Conservation (phyloP, 2,888 invertebrate genomes). For the Ferrisia virgata region DNA sequence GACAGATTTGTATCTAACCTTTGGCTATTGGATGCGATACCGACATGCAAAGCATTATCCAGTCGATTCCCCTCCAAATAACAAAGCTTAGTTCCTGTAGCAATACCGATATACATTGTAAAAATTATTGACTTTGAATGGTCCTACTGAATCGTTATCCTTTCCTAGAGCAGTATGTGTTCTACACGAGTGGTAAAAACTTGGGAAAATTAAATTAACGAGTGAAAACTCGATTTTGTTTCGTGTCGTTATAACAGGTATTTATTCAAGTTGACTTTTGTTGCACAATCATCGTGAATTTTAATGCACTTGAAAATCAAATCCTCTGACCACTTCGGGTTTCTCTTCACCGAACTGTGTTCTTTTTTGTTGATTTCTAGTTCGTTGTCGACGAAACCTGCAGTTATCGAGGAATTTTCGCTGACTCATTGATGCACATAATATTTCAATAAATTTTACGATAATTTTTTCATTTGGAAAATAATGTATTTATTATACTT, state of each 20-base stretch:
- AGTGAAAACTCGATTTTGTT: background rate
- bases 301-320: background rate
- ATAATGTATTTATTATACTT: background rate
- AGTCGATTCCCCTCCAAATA: conserved; percentile 40
- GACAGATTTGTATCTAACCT: conserved; percentile 45
- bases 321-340: conserved; percentile 40
- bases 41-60: conserved; percentile 39
- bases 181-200: conserved; percentile 1
- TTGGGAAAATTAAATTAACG: background rate
- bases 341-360: conserved; percentile 43
- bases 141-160: conserved; percentile 38
- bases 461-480: background rate
- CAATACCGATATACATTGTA: conserved; percentile 36
- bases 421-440: background rate
- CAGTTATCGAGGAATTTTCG: conserved; percentile 28
- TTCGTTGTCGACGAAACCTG: conserved; percentile 46
- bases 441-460: background rate
- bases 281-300: background rate
- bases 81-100: conserved; percentile 45
- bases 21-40: conserved; percentile 23
- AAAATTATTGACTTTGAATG: conserved; percentile 42
- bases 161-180: conserved; percentile 26
- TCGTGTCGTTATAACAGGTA: background rate
- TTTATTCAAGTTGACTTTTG: background rate
- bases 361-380: conserved; percentile 2